A percentile compares a stretch with the other conserved stretches of the same genome.
phyloP scores from a whole-genome alignment of 1,140 invertebrate species.

The Pseudomyrmex flavicornis region DNA sequence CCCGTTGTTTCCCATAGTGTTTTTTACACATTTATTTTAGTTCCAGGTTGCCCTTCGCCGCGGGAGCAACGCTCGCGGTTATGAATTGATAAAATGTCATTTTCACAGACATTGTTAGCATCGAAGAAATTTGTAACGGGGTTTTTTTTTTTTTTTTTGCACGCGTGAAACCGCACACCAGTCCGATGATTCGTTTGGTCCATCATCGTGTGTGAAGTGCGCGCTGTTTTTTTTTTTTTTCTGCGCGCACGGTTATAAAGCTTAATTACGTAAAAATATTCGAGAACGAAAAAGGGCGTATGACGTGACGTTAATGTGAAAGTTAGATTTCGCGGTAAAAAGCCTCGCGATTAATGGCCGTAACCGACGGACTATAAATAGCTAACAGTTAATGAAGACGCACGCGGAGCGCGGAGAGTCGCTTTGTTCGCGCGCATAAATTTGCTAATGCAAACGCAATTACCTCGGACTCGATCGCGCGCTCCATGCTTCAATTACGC shows the following conservation, averaged over 20 bases:
- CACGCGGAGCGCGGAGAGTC: background rate
- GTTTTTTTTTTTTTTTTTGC: background rate
- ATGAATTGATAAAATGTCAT: constrained; percentile 59
- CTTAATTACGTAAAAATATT: constrained; percentile 28
- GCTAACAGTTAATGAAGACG: constrained; percentile 42
- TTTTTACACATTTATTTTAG: constrained; percentile 43
- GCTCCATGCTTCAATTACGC: constrained; percentile 60
- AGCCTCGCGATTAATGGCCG: constrained; percentile 44
- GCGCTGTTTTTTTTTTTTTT: background rate
- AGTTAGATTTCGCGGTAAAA: constrained; percentile 31
- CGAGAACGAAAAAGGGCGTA: background rate
- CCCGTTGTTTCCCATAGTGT: constrained; percentile 32
- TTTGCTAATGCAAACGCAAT: constrained; percentile 47
- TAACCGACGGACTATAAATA: constrained; percentile 28
- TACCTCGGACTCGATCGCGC: constrained; percentile 44
- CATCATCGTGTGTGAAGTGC: background rate
- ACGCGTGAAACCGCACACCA: constrained; percentile 19
- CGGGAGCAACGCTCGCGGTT: constrained; percentile 19
- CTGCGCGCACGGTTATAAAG: background rate
- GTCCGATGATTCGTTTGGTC: background rate
- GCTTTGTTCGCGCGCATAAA: constrained; percentile 53
- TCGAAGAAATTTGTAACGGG: constrained; percentile 35
- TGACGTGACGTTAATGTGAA: constrained; percentile 5
- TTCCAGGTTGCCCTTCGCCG: constrained; percentile 16
- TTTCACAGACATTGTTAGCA: constrained; percentile 32